phyloP scores from a whole-genome alignment of 2,113 vertebrate species.

The Semnornis frantzii region DNA sequence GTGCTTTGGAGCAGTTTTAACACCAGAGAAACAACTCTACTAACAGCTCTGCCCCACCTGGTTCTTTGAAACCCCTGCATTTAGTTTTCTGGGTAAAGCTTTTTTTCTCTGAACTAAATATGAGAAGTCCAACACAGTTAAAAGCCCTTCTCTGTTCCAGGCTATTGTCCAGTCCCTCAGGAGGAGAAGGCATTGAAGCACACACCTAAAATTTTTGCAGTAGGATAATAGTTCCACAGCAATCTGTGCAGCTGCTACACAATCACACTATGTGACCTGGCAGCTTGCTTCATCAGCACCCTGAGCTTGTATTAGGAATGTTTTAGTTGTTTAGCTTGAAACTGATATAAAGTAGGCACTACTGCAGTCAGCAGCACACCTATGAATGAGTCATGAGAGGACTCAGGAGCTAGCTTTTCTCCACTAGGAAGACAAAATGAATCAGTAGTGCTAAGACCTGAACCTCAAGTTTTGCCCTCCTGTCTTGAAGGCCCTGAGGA shows the following conservation, averaged over 20 bases:
- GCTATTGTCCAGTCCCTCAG: neutral
- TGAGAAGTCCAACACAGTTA: neutral
- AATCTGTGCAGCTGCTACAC: neutral
- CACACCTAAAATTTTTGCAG: neutral
- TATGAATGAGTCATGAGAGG: conserved; percentile 22
- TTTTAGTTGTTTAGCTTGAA: neutral
- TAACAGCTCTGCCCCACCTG: neutral
- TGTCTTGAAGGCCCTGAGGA: neutral
- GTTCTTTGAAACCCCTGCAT: neutral
- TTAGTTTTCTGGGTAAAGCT: neutral
- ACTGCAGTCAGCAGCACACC: neutral
- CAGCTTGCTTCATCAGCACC: neutral
- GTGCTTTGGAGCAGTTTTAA: too few species aligned
- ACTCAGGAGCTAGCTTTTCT: neutral
- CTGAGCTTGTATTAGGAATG: neutral
- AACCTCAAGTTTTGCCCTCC: conserved; percentile 1
- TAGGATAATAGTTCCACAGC: neutral
- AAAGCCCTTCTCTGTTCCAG: neutral
- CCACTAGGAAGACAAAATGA: neutral
- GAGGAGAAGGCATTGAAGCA: neutral
- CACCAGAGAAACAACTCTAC: neutral
- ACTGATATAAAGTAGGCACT: neutral
- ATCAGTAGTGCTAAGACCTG: conserved; percentile 7
- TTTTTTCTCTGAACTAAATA: neutral
- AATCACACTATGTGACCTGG: neutral